phyloP scores from a whole-genome alignment of 30 jellyfish, hydroid and myxozoan genomes.

The Aurelia aurita complex sp. Pacific region DNA sequence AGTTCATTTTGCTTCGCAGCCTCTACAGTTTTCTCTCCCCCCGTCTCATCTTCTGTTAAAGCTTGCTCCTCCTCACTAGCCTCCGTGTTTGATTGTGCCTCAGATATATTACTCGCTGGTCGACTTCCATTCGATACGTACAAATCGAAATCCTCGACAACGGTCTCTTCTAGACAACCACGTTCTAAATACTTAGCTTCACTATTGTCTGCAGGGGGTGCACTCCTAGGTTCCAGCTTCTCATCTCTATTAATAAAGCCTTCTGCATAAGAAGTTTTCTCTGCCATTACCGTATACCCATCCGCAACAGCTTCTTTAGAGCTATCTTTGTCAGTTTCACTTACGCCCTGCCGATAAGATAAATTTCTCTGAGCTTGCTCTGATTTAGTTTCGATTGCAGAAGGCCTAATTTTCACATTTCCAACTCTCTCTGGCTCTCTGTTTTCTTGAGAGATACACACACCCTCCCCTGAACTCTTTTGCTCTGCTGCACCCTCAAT shows the following conservation, averaged over 20 bases:
- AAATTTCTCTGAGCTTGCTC: no score
- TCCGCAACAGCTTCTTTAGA: background rate
- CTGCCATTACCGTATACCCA: background rate
- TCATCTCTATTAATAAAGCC: background rate
- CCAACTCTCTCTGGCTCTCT: background rate
- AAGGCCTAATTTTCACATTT: background rate
- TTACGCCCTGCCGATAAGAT: background rate
- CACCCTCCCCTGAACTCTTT: background rate
- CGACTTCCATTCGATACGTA: slow-evolving; percentile 52
- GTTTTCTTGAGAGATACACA: background rate
- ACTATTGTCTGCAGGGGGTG: background rate
- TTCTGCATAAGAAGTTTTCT: background rate
- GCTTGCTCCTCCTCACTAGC: background rate
- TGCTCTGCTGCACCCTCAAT: background rate
- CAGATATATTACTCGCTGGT: slow-evolving; percentile 41
- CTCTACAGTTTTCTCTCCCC: background rate
- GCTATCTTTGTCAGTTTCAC: background rate
- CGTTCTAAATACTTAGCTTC: background rate
- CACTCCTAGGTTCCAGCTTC: background rate
- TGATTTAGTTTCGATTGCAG: no score
- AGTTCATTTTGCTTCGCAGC: no score
- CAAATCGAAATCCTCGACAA: slow-evolving; percentile 41
- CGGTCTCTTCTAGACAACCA: slow-evolving; percentile 12
- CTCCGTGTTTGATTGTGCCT: slow-evolving; percentile 6
- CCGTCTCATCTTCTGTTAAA: background rate